These are phyloP conservation scores for Myopa tessellatipennis DNA, from an alignment of 2,888 invertebrate species.

Conservation along the genomic window DNA sequence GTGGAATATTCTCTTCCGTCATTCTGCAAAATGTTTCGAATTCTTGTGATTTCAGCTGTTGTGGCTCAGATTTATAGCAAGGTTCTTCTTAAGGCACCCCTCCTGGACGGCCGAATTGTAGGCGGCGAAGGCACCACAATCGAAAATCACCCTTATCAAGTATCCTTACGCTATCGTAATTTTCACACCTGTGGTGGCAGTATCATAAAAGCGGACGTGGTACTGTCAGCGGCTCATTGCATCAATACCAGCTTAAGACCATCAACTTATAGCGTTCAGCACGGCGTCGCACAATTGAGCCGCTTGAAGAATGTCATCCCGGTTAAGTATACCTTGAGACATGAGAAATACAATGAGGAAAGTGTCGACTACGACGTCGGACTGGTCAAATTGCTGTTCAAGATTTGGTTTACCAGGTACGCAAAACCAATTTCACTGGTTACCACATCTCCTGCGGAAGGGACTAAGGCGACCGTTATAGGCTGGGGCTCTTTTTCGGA, in stretches of 20 bases:
- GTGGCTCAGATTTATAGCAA: neutral
- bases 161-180: conserved; percentile 41
- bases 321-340: conserved; percentile 24
- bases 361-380: conserved; percentile 46
- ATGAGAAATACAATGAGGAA: conserved; percentile 37
- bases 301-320: conserved; percentile 22
- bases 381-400: conserved; percentile 37
- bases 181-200: conserved; percentile 56
- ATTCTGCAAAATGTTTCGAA: conserved; percentile 4
- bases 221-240: conserved; percentile 60
- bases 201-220: conserved; percentile 51
- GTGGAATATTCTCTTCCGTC: neutral
- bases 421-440: conserved; percentile 73
- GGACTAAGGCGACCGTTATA: conserved; percentile 50
- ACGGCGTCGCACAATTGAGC: conserved; percentile 38
- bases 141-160: conserved; percentile 43
- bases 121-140: conserved; percentile 46
- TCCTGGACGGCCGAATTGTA: conserved; percentile 47
- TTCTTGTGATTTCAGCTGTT: conserved; percentile 2
- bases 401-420: conserved; percentile 32
- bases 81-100: neutral
- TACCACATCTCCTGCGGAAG: conserved; percentile 60
- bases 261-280: conserved; percentile 38
- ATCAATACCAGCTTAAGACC: conserved; percentile 5
- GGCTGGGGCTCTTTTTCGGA: conserved; percentile 59